phyloP scores from a whole-genome alignment of 2,797 vertebrate species.

The Chanos chanos region DNA sequence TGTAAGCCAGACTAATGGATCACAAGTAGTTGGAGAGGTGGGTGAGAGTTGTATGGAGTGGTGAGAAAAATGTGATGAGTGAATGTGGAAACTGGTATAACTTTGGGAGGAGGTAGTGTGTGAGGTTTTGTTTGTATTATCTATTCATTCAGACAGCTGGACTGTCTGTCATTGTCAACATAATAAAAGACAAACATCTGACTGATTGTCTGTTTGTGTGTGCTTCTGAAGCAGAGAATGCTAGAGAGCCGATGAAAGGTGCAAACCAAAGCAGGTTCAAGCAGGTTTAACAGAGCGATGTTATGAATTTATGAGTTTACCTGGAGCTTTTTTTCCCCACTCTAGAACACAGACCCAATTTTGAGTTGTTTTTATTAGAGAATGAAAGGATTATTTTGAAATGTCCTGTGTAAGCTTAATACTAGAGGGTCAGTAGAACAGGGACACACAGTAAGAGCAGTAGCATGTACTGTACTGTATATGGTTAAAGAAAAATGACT shows the following conservation, averaged over 20 bases:
- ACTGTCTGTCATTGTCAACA: conserved; percentile 39
- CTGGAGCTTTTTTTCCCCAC: background rate
- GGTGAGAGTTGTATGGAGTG: too few species aligned
- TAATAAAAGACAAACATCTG: conserved; percentile 40
- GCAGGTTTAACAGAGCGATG: conserved; percentile 34
- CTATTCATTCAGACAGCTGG: conserved; percentile 31
- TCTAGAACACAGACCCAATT: background rate
- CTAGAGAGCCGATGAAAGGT: conserved; percentile 45
- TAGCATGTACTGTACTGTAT: background rate
- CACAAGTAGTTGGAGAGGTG: too few species aligned
- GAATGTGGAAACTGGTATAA: too few species aligned
- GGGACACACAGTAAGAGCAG: background rate
- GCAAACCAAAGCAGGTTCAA: conserved; percentile 51
- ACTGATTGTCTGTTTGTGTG: background rate
- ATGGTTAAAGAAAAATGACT: background rate
- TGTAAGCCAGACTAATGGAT: too few species aligned
- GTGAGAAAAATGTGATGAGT: too few species aligned
- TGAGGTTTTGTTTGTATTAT: too few species aligned
- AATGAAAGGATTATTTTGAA: background rate
- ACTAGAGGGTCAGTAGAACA: background rate
- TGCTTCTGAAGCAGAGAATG: conserved; percentile 12
- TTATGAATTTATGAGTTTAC: conserved; percentile 10
- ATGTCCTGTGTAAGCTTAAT: too few species aligned
- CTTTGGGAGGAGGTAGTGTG: too few species aligned
- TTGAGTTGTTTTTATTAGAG: conserved; percentile 3